Conservation (phyloP, 2,888 invertebrate genomes). For the Chloroclysta siterata region DNA sequence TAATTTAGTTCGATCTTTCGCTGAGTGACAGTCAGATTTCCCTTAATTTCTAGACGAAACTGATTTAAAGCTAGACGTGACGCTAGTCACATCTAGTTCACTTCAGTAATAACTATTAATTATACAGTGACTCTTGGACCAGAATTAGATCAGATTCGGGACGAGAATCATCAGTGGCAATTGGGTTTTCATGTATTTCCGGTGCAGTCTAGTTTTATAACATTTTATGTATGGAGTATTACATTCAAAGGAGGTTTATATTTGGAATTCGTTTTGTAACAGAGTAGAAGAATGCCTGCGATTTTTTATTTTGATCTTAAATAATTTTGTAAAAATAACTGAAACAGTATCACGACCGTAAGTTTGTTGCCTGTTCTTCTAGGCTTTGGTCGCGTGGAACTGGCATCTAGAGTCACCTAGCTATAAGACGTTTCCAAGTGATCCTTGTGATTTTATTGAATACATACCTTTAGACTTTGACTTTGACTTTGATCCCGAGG, state of each 20-base stretch:
- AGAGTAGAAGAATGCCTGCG: no score
- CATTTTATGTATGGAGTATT: neutral
- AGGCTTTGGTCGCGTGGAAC: no score
- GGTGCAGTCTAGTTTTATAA: conserved; percentile 37
- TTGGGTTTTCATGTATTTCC: conserved; percentile 62
- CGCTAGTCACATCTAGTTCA: conserved; percentile 47
- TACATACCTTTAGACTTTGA: no score
- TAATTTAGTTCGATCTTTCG: no score
- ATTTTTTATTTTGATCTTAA: no score
- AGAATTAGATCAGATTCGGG: conserved; percentile 59
- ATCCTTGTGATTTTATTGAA: no score
- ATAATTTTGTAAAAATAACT: no score
- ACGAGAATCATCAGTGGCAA: conserved; percentile 57
- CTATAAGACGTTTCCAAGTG: no score
- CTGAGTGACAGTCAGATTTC: conserved; percentile 16
- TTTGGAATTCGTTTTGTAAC: neutral
- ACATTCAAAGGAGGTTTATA: neutral
- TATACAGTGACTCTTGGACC: conserved; percentile 26
- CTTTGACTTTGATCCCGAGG: no score
- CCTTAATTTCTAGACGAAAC: conserved; percentile 13
- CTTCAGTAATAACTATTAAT: conserved; percentile 22
- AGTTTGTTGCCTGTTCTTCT: no score
- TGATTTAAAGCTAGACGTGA: conserved; percentile 38
- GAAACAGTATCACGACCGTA: no score
- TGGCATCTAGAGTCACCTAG: no score